Percentiles rank a stretch among this genome's conserved stretches.
These are phyloP conservation scores for Melanotaenia boesemani DNA, from an alignment of 2,797 vertebrate species.

Conservation along the genomic window DNA sequence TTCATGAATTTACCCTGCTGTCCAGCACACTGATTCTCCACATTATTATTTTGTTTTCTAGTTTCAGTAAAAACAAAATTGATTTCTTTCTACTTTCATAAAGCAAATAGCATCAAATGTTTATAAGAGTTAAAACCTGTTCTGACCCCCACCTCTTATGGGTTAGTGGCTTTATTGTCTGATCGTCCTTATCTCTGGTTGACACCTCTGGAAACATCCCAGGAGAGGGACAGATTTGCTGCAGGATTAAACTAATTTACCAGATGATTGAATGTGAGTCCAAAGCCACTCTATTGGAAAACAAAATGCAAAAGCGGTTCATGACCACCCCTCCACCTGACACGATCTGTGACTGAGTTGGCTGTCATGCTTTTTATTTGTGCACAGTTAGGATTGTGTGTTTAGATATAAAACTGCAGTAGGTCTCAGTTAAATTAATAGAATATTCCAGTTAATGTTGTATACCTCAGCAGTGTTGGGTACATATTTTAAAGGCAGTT, in stretches of 20 bases:
- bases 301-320: conserved; percentile 66
- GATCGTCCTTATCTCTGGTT: conserved; percentile 80
- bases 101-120: conserved; percentile 68
- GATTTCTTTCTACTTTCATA: conserved; percentile 55
- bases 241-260: conserved; percentile 86
- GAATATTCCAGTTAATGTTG: not conserved
- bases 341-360: conserved; percentile 70
- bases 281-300: conserved; percentile 81
- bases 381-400: conserved; percentile 24
- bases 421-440: not conserved
- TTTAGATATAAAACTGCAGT: conserved; percentile 22
- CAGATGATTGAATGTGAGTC: conserved; percentile 84
- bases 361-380: conserved; percentile 43
- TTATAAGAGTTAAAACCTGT: conserved; percentile 58
- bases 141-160: conserved; percentile 29
- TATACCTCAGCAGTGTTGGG: conserved; percentile 4
- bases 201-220: conserved; percentile 84
- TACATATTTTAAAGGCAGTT: conserved; percentile 35
- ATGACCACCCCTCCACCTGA: conserved; percentile 52
- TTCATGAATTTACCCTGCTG: conserved; percentile 12
- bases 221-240: conserved; percentile 81
- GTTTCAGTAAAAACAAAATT: conserved; percentile 48
- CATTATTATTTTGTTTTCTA: conserved; percentile 20
- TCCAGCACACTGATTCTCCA: conserved; percentile 19
- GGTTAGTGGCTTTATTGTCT: conserved; percentile 78